Percentiles rank a stretch among this genome's conserved stretches.
Conservation (phyloP, 2,888 invertebrate genomes). For the Drosophila affinis region DNA sequence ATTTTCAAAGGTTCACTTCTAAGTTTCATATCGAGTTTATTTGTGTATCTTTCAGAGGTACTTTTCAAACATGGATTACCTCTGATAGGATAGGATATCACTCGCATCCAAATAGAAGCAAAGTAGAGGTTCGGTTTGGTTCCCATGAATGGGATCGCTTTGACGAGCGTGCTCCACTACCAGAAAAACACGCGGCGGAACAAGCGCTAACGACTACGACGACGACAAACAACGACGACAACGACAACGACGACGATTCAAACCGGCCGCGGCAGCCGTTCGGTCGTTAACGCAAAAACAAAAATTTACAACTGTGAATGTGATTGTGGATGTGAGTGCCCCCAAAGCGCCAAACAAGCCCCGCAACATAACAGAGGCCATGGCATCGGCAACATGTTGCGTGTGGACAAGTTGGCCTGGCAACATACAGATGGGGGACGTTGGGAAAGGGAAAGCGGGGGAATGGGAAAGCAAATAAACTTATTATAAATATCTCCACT, state of each 20-base stretch:
- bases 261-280: conserved; percentile 24
- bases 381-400: conserved; percentile 69
- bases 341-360: conserved; percentile 73
- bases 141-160: not conserved
- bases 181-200: not conserved
- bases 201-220: not conserved
- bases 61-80: not conserved
- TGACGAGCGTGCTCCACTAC: conserved; percentile 13
- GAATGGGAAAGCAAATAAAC: conserved; percentile 74
- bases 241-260: conserved; percentile 28
- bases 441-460: conserved; percentile 16
- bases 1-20: too few species aligned
- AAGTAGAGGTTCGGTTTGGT: too few species aligned
- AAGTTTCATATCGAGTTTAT: too few species aligned
- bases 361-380: conserved; percentile 59
- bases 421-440: not conserved
- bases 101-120: not conserved
- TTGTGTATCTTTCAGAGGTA: too few species aligned
- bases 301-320: conserved; percentile 82
- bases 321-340: conserved; percentile 73
- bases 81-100: not conserved
- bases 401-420: conserved; percentile 47
- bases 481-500: conserved; percentile 80
- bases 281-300: conserved; percentile 81
- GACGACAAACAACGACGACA: not conserved